Conservation (phyloP, 2,797 vertebrate genomes). For the Propithecus deckenii region DNA sequence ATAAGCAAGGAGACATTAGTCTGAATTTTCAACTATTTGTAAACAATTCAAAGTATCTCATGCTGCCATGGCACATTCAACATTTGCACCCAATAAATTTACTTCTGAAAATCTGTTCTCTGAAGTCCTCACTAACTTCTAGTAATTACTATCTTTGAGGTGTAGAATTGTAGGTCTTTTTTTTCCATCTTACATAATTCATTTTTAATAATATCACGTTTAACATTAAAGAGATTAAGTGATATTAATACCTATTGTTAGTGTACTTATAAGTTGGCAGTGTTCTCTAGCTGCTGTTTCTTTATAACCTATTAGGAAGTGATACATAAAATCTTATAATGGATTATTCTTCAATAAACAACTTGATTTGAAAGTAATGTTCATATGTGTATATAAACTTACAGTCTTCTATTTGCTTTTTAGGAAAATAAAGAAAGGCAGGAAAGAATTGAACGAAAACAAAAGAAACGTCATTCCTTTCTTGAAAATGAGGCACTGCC, state of each 20-base stretch:
- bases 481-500: constrained; percentile 84
- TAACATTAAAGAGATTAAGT: background rate
- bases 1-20: background rate
- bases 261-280: background rate
- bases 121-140: background rate
- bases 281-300: background rate
- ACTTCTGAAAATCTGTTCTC: background rate
- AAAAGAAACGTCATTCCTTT: constrained; percentile 85
- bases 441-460: constrained; percentile 86
- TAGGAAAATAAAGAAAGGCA: constrained; percentile 91
- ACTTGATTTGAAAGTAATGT: background rate
- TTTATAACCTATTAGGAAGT: background rate
- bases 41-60: background rate
- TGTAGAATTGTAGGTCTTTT: background rate
- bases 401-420: constrained; percentile 58
- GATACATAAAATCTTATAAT: background rate
- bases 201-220: background rate
- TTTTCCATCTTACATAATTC: background rate
- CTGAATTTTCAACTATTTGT: background rate
- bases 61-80: background rate
- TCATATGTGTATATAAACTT: background rate
- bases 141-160: background rate
- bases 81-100: background rate
- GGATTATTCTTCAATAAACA: background rate
- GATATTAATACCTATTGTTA: background rate